phyloP scores from a whole-genome alignment of 2,797 vertebrate genomes.

The Muscicapa striata region DNA sequence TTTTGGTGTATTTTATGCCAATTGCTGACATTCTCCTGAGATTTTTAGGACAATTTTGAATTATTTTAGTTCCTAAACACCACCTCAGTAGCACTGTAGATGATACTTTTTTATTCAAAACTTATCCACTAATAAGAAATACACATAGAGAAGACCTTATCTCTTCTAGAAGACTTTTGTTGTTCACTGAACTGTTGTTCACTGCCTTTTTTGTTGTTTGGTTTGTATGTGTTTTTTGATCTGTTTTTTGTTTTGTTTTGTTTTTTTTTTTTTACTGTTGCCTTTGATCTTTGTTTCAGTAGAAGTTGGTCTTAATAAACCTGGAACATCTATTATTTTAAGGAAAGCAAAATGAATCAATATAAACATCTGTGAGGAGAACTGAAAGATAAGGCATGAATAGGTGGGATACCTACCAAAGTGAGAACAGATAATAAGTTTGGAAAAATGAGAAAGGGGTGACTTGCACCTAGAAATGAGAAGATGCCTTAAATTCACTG shows the following conservation, averaged over 20 bases:
- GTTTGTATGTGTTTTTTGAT: background rate
- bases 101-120: background rate
- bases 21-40: background rate
- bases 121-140: background rate
- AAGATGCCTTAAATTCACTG: background rate
- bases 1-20: background rate
- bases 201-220: background rate
- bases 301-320: background rate
- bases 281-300: background rate
- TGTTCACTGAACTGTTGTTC: background rate
- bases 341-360: background rate
- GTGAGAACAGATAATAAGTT: background rate
- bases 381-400: background rate
- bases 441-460: background rate
- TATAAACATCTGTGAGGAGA: background rate
- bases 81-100: background rate
- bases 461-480: background rate
- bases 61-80: background rate
- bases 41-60: background rate
- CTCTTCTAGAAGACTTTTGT: background rate
- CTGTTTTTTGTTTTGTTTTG: background rate
- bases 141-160: background rate
- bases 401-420: background rate
- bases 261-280: background rate
- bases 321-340: background rate